Percentiles rank a stretch among this genome's conserved stretches.
These are phyloP conservation scores for Procambarus clarkii DNA, from an alignment of 1,140 invertebrate species.

Conservation along the genomic window DNA sequence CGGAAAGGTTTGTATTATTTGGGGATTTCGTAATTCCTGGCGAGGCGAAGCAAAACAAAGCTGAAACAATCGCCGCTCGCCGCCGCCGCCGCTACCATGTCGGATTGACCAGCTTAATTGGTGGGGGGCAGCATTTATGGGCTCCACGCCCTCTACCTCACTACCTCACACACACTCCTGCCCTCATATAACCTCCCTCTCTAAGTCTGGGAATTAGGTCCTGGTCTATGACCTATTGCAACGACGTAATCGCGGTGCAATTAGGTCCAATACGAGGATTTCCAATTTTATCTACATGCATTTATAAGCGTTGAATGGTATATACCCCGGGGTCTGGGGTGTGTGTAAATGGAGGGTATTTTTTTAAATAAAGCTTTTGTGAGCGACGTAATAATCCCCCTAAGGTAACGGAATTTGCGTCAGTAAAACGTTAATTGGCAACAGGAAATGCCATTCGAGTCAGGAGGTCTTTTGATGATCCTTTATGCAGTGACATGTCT, in stretches of 20 bases:
- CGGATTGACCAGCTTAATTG: not conserved
- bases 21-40: constrained; percentile 34
- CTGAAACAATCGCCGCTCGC: constrained; percentile 16
- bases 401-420: not conserved
- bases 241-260: constrained; percentile 4
- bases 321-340: no score
- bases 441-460: constrained; percentile 52
- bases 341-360: not conserved
- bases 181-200: no score
- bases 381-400: not conserved
- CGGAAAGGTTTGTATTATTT: constrained; percentile 10
- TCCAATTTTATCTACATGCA: not conserved
- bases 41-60: constrained; percentile 36
- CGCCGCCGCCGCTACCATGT: not conserved
- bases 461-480: constrained; percentile 26
- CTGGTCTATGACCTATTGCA: no score
- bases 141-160: not conserved
- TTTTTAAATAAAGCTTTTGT: not conserved
- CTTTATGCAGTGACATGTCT: constrained; percentile 47
- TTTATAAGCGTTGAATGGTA: no score
- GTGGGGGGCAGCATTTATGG: no score
- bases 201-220: no score
- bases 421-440: constrained; percentile 36
- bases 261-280: not conserved
- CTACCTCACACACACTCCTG: not conserved